These are phyloP conservation scores for Drosophila rellima DNA, from an alignment of 2,888 invertebrate species.

Conservation along the genomic window DNA sequence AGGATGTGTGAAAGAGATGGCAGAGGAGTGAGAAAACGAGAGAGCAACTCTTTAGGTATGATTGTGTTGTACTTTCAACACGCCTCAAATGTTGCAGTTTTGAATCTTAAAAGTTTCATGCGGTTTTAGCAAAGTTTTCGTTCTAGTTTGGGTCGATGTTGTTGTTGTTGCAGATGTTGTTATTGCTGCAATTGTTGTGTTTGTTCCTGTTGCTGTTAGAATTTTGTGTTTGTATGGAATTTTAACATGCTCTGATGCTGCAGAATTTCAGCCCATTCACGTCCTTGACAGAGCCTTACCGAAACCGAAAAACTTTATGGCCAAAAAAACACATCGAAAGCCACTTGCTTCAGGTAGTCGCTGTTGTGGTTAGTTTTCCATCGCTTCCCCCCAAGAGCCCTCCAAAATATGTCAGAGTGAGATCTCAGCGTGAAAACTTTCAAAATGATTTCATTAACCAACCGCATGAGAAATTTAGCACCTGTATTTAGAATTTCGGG, in stretches of 20 bases:
- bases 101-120: conserved; percentile 75
- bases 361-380: conserved; percentile 34
- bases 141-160: conserved; percentile 51
- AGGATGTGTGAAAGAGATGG: conserved; percentile 37
- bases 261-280: conserved; percentile 24
- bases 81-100: conserved; percentile 75
- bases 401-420: conserved; percentile 36
- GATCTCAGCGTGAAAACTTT: conserved; percentile 49
- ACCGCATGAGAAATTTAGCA: conserved; percentile 65
- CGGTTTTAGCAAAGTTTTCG: conserved; percentile 66
- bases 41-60: conserved; percentile 1
- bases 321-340: conserved; percentile 49
- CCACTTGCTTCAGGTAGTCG: conserved; percentile 35
- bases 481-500: conserved; percentile 33
- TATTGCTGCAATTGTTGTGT: conserved; percentile 38
- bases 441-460: conserved; percentile 61
- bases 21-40: background rate
- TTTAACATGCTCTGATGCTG: conserved; percentile 41
- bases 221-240: conserved; percentile 47
- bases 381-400: conserved; percentile 11
- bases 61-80: conserved; percentile 59
- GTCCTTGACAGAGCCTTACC: conserved; percentile 47
- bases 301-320: conserved; percentile 39
- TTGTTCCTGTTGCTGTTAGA: conserved; percentile 52
- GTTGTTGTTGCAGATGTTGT: conserved; percentile 13